Conservation (phyloP, 2,888 invertebrate species). For the Lasius platythorax region DNA sequence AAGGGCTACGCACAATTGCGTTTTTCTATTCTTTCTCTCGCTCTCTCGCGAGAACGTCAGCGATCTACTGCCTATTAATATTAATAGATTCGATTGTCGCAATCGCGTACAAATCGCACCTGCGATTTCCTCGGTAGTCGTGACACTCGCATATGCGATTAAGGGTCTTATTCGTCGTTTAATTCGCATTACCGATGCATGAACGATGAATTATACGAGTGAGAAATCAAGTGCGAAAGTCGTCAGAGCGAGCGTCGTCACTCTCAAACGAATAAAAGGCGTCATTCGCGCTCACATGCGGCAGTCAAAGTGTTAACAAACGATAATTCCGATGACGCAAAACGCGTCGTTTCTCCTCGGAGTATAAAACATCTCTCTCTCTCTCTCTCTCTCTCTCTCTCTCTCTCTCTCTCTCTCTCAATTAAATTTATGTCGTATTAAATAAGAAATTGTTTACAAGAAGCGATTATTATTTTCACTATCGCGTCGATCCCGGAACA, state of each 20-base stretch:
- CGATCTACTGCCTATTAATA: conserved; percentile 27
- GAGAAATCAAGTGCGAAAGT: conserved; percentile 10
- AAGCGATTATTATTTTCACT: not conserved
- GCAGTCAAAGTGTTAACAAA: conserved; percentile 5
- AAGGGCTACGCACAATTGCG: conserved; percentile 33
- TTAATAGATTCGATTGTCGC: conserved; percentile 15
- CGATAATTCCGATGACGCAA: not conserved
- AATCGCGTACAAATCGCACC: not conserved
- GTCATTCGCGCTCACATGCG: conserved; percentile 4
- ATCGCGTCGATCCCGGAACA: not conserved
- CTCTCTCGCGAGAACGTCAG: not conserved
- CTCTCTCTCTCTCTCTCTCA: not conserved
- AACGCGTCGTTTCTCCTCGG: not conserved
- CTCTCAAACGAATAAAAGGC: not conserved
- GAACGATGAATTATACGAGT: not conserved
- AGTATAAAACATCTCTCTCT: not conserved
- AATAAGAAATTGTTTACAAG: conserved; percentile 25
- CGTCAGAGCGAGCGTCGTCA: not conserved
- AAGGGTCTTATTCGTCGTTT: not conserved
- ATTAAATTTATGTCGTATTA: not conserved
- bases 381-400: not conserved
- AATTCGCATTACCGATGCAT: not conserved
- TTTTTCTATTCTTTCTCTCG: not conserved
- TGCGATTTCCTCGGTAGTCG: not conserved
- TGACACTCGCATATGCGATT: not conserved